Evolutionary conservation across 2,113 vertebrate species (phyloP).

Genomic region (Psilopogon haemacephalus): DNA sequence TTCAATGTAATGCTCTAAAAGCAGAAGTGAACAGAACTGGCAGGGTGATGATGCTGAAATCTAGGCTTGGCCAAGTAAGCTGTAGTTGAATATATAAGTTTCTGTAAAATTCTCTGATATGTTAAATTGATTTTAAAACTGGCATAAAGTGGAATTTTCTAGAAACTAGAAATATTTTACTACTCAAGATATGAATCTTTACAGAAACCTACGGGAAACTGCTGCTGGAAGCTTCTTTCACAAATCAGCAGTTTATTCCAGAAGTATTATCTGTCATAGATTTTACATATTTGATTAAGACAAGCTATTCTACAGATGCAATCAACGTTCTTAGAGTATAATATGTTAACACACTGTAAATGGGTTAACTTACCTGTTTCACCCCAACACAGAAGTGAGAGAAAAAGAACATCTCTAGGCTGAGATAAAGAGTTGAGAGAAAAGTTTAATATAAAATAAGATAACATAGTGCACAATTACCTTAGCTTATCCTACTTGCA

Average conservation of each 20-base stretch:
- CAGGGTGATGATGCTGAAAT: not conserved
- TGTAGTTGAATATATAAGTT: not conserved
- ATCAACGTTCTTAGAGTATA: not conserved
- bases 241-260: not conserved
- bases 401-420: no score
- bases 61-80: not conserved
- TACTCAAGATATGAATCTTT: not conserved
- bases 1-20: not conserved
- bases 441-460: no score
- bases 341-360: no score
- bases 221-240: not conserved
- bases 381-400: no score
- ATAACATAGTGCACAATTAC: no score
- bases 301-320: not conserved
- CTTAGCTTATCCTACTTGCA: no score
- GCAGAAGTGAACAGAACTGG: not conserved
- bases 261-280: not conserved
- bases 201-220: not conserved
- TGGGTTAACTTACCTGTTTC: no score
- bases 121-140: not conserved
- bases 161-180: not conserved
- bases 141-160: not conserved
- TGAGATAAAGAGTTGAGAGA: no score
- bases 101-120: not conserved
- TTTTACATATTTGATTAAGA: not conserved